Evolutionary conservation across 1,140 invertebrate species (phyloP).

Genomic region (Leptestheria dahalacensis): DNA sequence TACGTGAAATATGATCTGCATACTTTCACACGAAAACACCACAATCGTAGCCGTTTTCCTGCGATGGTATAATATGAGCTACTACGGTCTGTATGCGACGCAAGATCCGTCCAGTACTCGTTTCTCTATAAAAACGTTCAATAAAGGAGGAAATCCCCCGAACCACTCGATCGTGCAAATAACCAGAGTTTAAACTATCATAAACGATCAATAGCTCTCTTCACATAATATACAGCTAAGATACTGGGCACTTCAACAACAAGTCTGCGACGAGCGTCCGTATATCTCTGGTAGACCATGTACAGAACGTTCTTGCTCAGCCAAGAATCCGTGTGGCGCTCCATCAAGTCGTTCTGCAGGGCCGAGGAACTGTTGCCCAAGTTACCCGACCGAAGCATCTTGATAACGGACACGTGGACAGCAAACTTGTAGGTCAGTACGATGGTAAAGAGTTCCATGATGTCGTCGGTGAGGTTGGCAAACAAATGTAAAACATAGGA

Average conservation of each 20-base stretch:
- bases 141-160: too few species aligned
- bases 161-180: too few species aligned
- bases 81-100: too few species aligned
- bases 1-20: too few species aligned
- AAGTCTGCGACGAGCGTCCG: not conserved
- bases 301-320: not conserved
- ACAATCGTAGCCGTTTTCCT: too few species aligned
- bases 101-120: too few species aligned
- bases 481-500: constrained; percentile 1
- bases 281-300: not conserved
- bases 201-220: too few species aligned
- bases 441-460: not conserved
- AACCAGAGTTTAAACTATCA: too few species aligned
- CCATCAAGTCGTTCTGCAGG: not conserved
- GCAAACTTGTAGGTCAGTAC: constrained; percentile 7
- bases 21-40: too few species aligned
- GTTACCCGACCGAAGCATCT: not conserved
- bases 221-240: too few species aligned
- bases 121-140: too few species aligned
- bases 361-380: constrained; percentile 6
- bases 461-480: not conserved
- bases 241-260: not conserved
- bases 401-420: not conserved
- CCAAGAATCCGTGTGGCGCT: constrained; percentile 1
- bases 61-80: too few species aligned